Evolutionary conservation across 2,797 vertebrate species (phyloP).

Genomic region (Onychomys leucogaster): DNA sequence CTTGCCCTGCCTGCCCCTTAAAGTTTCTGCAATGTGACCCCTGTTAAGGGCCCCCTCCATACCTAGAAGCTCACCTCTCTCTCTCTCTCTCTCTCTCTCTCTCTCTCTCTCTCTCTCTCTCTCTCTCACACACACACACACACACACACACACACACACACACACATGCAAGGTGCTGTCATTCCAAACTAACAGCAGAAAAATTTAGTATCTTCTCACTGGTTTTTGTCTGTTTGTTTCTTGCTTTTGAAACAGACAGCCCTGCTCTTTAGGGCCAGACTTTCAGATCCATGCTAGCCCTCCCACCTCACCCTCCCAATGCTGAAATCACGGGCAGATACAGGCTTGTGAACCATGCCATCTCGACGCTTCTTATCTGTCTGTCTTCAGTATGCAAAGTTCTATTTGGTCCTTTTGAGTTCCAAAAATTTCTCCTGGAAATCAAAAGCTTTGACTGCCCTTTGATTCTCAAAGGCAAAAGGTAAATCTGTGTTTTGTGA

Average conservation of each 20-base stretch:
- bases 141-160: background rate
- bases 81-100: no score
- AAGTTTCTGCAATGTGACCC: background rate
- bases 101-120: no score
- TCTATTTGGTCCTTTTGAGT: background rate
- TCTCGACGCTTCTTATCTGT: background rate
- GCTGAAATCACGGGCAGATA: background rate
- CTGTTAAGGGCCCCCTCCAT: no score
- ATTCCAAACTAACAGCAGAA: background rate
- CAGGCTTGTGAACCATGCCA: background rate
- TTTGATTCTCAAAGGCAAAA: constrained; percentile 19
- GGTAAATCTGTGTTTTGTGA: background rate
- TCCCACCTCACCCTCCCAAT: background rate
- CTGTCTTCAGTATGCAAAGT: background rate
- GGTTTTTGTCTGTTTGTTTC: background rate
- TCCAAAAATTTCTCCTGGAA: constrained; percentile 4
- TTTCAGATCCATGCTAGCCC: background rate
- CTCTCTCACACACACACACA: rapidly evolving
- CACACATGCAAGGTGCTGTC: rapidly evolving
- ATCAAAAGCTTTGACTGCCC: constrained; percentile 21
- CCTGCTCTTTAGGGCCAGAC: no score
- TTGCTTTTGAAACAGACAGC: background rate
- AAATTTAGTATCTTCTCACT: background rate
- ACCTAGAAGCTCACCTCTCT: background rate
- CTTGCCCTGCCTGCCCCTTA: background rate